Evolutionary conservation across 2,113 vertebrate genomes (phyloP).

Genomic region (Cochlearius cochlearius): DNA sequence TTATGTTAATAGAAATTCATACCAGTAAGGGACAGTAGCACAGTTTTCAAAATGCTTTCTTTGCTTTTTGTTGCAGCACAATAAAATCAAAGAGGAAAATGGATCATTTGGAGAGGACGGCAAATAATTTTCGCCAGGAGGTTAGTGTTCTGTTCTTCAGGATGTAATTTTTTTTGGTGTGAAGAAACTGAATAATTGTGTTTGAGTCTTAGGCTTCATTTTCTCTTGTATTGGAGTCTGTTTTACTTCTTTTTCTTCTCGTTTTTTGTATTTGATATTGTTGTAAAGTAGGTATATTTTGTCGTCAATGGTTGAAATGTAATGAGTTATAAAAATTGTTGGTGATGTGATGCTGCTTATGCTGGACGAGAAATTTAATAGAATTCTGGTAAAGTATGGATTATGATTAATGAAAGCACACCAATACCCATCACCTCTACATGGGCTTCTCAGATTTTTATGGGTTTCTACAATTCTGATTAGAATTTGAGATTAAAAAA

Average conservation of each 20-base stretch:
- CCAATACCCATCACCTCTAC: neutral
- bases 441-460: neutral
- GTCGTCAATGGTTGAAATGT: neutral
- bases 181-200: neutral
- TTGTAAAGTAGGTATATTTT: neutral
- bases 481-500: neutral
- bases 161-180: neutral
- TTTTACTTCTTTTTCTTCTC: neutral
- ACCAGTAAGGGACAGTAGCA: neutral
- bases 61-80: constrained; percentile 71
- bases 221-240: neutral
- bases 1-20: neutral
- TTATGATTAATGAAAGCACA: neutral
- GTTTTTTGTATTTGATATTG: neutral
- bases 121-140: constrained; percentile 83
- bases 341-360: neutral
- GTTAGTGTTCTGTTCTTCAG: constrained; percentile 70
- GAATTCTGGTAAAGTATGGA: neutral
- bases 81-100: constrained; percentile 83
- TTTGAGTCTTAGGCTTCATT: neutral
- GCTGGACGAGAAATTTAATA: neutral
- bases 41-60: constrained; percentile 23
- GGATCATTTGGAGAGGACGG: constrained; percentile 91
- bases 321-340: neutral
- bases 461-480: neutral